Evolutionary conservation across 2,113 vertebrate species (phyloP), one percentile per base, ranked within the genome.

Genomic region (Psophia crepitans): DNA sequence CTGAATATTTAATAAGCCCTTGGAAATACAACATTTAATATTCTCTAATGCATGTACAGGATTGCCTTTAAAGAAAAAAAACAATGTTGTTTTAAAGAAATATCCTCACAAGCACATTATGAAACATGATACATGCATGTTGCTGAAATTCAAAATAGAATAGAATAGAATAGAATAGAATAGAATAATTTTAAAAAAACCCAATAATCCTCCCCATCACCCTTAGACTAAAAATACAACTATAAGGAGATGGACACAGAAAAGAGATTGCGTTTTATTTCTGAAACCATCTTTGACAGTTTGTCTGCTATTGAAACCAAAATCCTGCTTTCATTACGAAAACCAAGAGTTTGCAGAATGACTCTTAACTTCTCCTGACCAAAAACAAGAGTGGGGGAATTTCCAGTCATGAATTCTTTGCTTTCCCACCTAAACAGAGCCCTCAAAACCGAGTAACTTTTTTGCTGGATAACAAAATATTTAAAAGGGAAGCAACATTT

Each of bases 1-100:
- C 35, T 98, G 69, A 98, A 98, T 97, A 98, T 98, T 98, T 98
- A 97, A 97, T 97, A 95, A 94, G 70, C 28, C 75, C 71, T 97
- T 96, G 76, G 91, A 97, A 98, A 98, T 93, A 89, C 86, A 96
- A 90, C 68, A 93, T 96, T 89, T 96, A 92, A 96, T 96, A 97
- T 97, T 93, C 94, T 97, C 91, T 96, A 88, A 85, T 84, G 84
- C 18, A 96, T 86, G 46, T 74, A 90, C 24, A 84, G 82, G 85
- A 85, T 10, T 96, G 41, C 83, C 60, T 95, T 90, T 79, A 87
- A 96, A 84, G 51, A 96, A 49, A 53, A 46, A 86, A 87, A 89
- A 35, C 73, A 94, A 75, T 3, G 2, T 43, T 82, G 51, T 30
- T 94, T 91, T 96, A 63, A 92, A 93, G 86, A 95, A 87, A 39